Conservation (phyloP, 53 echinoderm and acorn worm species). For the Zoroaster sp. region DNA sequence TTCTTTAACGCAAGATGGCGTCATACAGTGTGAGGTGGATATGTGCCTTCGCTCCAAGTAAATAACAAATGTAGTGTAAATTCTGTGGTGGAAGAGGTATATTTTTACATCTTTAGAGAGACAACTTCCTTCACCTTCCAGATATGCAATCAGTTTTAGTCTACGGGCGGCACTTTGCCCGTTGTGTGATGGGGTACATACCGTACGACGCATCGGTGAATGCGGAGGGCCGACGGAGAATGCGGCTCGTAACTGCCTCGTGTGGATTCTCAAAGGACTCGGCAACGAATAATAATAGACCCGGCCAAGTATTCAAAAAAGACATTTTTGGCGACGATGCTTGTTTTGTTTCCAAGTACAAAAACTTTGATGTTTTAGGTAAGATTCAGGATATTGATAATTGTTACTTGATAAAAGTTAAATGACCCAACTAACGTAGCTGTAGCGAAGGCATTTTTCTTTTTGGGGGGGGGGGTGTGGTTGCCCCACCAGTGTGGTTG, state of each 20-base stretch:
- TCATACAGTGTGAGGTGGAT: background rate
- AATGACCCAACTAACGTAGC: no score
- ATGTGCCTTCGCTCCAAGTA: background rate
- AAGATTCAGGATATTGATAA: no score
- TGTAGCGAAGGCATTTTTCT: no score
- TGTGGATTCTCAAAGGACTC: conserved; percentile 90
- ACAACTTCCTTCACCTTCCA: conserved; percentile 1
- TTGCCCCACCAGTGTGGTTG: no score
- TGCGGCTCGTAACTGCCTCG: conserved; percentile 90
- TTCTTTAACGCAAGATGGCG: conserved; percentile 15
- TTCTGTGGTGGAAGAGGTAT: background rate
- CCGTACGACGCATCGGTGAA: conserved; percentile 93
- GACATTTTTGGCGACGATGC: conserved; percentile 97
- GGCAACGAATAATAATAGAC: conserved; percentile 49
- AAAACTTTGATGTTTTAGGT: conserved; percentile 86
- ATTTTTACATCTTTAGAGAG: background rate
- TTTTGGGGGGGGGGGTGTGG: no score
- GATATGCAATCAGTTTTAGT: conserved; percentile 98
- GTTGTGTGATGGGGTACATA: conserved; percentile 85
- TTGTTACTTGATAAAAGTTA: no score
- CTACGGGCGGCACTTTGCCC: conserved; percentile 88
- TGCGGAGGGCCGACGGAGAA: conserved; percentile 61
- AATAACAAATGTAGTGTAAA: background rate
- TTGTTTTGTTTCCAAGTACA: conserved; percentile 93
- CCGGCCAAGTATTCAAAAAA: conserved; percentile 81